Base-by-base conservation (phyloP, 2,797 vertebrate species). In the Bradypodion pumilum region DNA sequence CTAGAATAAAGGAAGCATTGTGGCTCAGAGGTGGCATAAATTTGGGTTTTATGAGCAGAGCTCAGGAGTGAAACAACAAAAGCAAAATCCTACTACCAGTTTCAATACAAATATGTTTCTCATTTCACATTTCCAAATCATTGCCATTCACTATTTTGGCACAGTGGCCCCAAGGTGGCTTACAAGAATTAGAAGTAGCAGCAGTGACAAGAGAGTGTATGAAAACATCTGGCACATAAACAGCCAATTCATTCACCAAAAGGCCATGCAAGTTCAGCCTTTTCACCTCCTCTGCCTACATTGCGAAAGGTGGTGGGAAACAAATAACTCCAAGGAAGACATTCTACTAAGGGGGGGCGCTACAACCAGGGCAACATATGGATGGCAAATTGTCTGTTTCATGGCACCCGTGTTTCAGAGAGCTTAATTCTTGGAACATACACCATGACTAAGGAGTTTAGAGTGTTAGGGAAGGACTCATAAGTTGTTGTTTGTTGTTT, bases 31-130 rank as follows among this genome's bases (percentile, higher is more conserved):
- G 77, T 19, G 59, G 0, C 1, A 2, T 62, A n/a, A 8, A 69
- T 40, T 72, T 78, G 40, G 74, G 65, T 13, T 87, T 78, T 79
- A 49, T 37, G 85, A 86, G 46, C 74, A 78, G 74, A 68, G 15
- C 8, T 83, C 60, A 12, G 8, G 6, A 86, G 25, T 68, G 37
- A 77, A 40, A 29, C 12, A 63, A 25, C 0, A 2, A 59, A 60
- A 59, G 60, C 16, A 59, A 59, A 66, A 42, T 79, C 44, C 40
- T 4, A 79, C 15, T 19, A 16, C 46, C 37, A 4, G 2, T 60
- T 42, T 56, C 68, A 40, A 59, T 74, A 5, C 0, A 75, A 59
- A 19, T 23, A 5, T 15, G 1, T 5, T 37, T 73, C 29, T 23
- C 52, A 46, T 70, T 81, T 78, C 32, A 56, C 69, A 5, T n/a